Percentiles rank a stretch among this genome's conserved stretches.
Conservation (phyloP, 2,113 vertebrate genomes). For the Sterna hirundo region DNA sequence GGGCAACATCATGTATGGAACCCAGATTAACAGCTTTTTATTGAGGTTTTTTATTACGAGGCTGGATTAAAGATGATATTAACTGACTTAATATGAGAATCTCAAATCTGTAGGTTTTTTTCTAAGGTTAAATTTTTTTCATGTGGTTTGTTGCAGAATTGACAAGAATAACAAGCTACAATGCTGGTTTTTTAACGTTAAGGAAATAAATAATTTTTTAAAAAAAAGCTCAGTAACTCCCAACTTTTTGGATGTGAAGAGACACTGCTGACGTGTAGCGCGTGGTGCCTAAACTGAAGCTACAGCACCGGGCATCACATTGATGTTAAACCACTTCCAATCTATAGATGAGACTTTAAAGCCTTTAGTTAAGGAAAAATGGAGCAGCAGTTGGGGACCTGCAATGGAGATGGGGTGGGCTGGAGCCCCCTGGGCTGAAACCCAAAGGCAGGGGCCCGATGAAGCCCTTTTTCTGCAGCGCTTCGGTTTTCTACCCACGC, state of each 20-base stretch:
- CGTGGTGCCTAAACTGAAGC: background rate
- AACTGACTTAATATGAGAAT: background rate
- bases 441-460: background rate
- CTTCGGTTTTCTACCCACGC: background rate
- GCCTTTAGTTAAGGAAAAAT: background rate
- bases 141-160: background rate
- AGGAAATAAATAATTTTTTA: background rate
- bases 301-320: rapidly evolving
- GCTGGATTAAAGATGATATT: background rate
- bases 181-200: background rate
- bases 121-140: background rate
- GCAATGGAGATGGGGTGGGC: background rate
- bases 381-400: background rate
- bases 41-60: background rate
- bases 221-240: background rate
- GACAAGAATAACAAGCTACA: background rate
- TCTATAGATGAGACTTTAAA: background rate
- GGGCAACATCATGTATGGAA: background rate
- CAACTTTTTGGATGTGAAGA: background rate
- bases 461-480: background rate
- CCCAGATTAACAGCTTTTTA: background rate
- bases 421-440: background rate
- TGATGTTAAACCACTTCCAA: background rate
- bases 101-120: background rate
- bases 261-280: background rate